Conservation (phyloP, 2,113 vertebrate genomes). For the Reinhardtius hippoglossoides region DNA sequence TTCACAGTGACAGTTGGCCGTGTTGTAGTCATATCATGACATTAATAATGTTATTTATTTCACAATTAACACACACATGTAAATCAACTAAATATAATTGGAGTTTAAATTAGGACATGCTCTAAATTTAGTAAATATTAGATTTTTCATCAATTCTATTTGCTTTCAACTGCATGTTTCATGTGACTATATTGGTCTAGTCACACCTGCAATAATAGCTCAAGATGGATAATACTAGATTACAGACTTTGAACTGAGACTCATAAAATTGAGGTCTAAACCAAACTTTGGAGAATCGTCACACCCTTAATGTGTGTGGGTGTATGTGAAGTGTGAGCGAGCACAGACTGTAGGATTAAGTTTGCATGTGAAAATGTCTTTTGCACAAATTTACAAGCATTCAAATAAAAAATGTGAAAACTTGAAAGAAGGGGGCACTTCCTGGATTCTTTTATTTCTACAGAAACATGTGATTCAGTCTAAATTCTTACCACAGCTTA, state of each 20-base stretch:
- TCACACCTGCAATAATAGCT: background rate
- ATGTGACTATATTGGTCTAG: background rate
- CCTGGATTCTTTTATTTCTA: conserved; percentile 61
- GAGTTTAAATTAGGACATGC: background rate
- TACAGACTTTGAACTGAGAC: background rate
- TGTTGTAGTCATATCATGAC: background rate
- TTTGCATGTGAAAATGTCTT: background rate
- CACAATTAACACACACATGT: background rate
- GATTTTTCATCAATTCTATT: background rate
- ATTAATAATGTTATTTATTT: background rate
- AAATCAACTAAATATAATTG: background rate
- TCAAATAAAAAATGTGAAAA: background rate
- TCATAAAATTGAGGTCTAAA: no score
- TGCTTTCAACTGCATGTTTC: background rate
- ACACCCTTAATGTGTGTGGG: no score
- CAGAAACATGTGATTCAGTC: conserved; percentile 4
- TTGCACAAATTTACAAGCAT: background rate
- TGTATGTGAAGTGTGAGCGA: no score
- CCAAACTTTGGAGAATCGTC: no score
- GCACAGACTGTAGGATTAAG: no score
- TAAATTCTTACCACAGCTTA: conserved; percentile 13
- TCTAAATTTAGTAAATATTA: background rate
- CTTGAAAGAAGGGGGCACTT: conserved; percentile 41
- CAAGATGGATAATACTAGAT: background rate
- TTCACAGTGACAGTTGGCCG: conserved; percentile 41